A percentile compares a stretch with the other conserved stretches of the same genome.
These are phyloP conservation scores for Alces alces DNA, from an alignment of 2,113 vertebrate species.

Conservation along the genomic window DNA sequence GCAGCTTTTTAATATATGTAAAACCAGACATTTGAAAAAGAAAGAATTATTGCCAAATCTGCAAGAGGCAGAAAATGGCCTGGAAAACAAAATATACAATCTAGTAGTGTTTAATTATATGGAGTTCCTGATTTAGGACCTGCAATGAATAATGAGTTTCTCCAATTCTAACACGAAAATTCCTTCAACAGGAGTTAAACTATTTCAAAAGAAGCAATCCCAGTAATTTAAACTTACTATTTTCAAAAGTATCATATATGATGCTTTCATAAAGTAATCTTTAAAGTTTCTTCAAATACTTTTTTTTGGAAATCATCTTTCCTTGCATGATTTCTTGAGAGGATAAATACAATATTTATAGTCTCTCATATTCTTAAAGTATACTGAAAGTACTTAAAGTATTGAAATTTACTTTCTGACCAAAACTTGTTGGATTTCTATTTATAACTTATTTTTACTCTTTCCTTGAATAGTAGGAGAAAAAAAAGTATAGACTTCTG, in stretches of 20 bases:
- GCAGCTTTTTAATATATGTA: not conserved
- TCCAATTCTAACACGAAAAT: not conserved
- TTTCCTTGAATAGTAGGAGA: not conserved
- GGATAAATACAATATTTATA: not conserved
- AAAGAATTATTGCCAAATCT: not conserved
- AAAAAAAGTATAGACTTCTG: not conserved
- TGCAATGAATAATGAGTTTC: not conserved
- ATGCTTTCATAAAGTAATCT: not conserved
- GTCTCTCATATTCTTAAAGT: not conserved
- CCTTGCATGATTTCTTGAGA: not conserved
- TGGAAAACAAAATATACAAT: not conserved
- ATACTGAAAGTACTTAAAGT: not conserved
- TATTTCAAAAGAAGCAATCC: not conserved
- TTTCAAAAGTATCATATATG: not conserved
- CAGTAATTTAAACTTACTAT: not conserved
- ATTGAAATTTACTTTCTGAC: not conserved
- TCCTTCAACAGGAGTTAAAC: not conserved
- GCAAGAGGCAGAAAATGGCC: not conserved
- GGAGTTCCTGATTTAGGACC: not conserved
- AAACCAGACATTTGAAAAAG: not conserved
- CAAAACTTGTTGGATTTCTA: not conserved
- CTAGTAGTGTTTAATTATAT: not conserved
- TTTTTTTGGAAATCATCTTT: not conserved
- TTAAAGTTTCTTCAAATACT: not conserved
- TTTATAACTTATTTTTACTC: not conserved